A percentile compares a stretch with the other conserved stretches of the same genome.
phyloP scores from a whole-genome alignment of 1,140 invertebrate species.

The Plutomurus gul region DNA sequence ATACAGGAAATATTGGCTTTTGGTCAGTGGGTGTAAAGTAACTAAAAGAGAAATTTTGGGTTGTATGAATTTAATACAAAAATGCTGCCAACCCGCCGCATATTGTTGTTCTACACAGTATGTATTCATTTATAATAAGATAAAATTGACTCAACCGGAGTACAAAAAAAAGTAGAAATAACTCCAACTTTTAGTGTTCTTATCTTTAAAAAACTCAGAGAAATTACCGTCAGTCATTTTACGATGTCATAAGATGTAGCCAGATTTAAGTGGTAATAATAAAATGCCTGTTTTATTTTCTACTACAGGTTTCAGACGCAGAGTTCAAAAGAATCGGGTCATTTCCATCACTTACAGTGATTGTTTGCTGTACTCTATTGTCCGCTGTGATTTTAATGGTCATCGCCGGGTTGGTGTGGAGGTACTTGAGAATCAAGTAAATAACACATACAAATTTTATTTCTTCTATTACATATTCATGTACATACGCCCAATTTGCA shows the following conservation, averaged over 20 bases:
- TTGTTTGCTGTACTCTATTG: slow-evolving; percentile 50
- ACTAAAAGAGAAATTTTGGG: too few relatives aligned
- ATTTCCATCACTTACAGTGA: slow-evolving; percentile 52
- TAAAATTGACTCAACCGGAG: too few relatives aligned
- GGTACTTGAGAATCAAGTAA: slow-evolving; percentile 38
- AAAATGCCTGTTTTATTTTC: not conserved
- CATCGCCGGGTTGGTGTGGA: slow-evolving; percentile 51
- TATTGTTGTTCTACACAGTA: too few relatives aligned
- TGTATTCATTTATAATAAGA: too few relatives aligned
- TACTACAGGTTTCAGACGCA: slow-evolving; percentile 46
- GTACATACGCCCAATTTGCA: too few relatives aligned
- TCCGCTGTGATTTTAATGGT: slow-evolving; percentile 53
- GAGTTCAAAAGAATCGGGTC: slow-evolving; percentile 52
- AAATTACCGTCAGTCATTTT: not conserved
- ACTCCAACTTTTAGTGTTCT: too few relatives aligned
- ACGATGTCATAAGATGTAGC: not conserved
- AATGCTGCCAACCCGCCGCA: too few relatives aligned
- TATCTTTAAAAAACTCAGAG: too few relatives aligned
- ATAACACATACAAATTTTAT: not conserved
- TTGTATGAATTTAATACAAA: too few relatives aligned
- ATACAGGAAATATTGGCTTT: too few relatives aligned
- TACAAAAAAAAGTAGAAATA: too few relatives aligned
- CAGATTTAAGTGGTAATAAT: not conserved
- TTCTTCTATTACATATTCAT: not conserved
- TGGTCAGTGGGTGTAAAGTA: too few relatives aligned